Base-by-base conservation (phyloP, 2,113 vertebrate genomes). In the Podocnemis expansa region DNA sequence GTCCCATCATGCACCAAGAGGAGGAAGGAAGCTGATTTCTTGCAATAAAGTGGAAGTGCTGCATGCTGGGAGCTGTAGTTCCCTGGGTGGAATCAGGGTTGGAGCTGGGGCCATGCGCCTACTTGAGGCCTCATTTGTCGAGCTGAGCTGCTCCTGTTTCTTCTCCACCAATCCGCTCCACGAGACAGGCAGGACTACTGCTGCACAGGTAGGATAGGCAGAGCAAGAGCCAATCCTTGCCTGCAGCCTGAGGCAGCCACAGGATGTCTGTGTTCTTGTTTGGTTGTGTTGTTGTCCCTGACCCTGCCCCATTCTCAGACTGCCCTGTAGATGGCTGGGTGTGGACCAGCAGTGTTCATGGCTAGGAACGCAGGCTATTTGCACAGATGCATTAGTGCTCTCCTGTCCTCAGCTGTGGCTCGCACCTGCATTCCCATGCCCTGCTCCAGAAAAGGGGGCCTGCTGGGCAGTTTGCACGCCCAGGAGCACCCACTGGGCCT, bases 51-150 rank as follows among this genome's bases (percentile, higher is more conserved):
- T 24, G n/a, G 38, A 24, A 24, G n/a, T 38, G 24, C 22, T 75
- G 70, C 70, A 75, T 43, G 22, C 38, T 43, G 70, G 70, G 38
- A 75, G 21, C 5, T 75, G 70, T 75, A 75, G 70, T 41, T 25
- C 38, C 22, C 24, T 10, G 6, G 38, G 38, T 3, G 22, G 34
- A 8, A 3, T 1, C 2, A 2, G 22, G 10, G 2, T 43, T 75
- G 41, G 5, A 25, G 38, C 10, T 10, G 5, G n/a, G 10, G 70
- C 70, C 38, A 43, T 43, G 70, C 24, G 43, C 38, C 70, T 25
- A 10, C 70, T 75, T 38, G 70, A 75, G 70, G 70, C 38, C 41
- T 43, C 38, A 43, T 43, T 75, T 5, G 38, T 22, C 43, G 70
- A 5, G 22, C 21, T 38, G 21, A 73, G 19, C 38, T 41, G 67